These are phyloP conservation scores for Rhaphigaster nebulosa DNA, from an alignment of 2,888 invertebrate genomes.

Conservation along the genomic window DNA sequence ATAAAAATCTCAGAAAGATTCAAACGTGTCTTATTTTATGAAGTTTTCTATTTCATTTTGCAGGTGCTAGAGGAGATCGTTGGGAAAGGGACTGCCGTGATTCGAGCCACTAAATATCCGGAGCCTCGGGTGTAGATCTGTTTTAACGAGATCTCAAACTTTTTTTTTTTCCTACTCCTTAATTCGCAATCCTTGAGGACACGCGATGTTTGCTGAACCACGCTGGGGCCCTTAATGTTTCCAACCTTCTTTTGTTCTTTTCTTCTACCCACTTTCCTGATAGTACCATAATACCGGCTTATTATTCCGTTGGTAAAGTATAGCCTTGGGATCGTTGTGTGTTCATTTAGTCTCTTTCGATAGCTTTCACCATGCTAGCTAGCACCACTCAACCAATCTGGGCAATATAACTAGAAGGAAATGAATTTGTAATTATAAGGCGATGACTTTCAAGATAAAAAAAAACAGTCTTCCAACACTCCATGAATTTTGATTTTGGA, in stretches of 20 bases:
- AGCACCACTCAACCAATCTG: not conserved
- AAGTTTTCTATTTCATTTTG: not conserved
- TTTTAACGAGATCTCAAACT: conserved; percentile 48
- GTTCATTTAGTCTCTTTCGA: conserved; percentile 13
- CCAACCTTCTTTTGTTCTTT: conserved; percentile 6
- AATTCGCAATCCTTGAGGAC: conserved; percentile 17
- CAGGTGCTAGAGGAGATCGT: not conserved
- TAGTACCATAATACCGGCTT: conserved; percentile 31
- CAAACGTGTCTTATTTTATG: not conserved
- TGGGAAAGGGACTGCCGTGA: not conserved
- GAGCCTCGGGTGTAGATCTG: conserved; percentile 10
- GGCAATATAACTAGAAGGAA: not conserved
- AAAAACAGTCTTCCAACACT: too few species aligned
- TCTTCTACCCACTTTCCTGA: conserved; percentile 28
- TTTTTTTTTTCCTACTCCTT: conserved; percentile 35
- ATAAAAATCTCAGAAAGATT: too few species aligned
- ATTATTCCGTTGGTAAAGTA: conserved; percentile 18
- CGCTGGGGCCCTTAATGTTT: not conserved
- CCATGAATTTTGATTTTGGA: too few species aligned
- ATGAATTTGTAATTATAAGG: not conserved
- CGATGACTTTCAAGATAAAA: not conserved
- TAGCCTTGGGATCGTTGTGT: conserved; percentile 5
- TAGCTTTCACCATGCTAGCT: not conserved
- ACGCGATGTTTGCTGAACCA: conserved; percentile 43
- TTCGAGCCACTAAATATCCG: conserved; percentile 40